Evolutionary conservation across 2,888 invertebrate species (phyloP), one percentile per base, ranked within the genome.

Genomic region (Amiota mariae): DNA sequence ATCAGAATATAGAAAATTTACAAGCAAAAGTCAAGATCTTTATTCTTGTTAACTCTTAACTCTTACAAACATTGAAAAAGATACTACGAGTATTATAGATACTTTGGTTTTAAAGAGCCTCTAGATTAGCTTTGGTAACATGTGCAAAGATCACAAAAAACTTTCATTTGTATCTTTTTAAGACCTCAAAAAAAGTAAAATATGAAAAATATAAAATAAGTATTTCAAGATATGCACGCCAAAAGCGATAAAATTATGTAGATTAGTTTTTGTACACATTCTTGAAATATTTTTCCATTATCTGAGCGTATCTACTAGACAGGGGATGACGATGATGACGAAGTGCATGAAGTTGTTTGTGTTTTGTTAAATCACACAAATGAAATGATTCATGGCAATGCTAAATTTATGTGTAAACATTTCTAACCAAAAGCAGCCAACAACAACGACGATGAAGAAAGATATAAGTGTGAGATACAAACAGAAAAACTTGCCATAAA

Each of bases 241-340:
- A 68, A 15, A 68, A 70, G 70, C 73, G 63, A 73, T 73, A 63
- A 68, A 73, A 73, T 73, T 68, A 73, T 71, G 71, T 56, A 73
- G 70, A 72, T 64, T 56, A 54, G 72, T 61, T 49, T 71, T 59
- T 47, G 49, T 61, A 70, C 59, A 63, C 59, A 61, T 71, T 70
- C 57, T 47, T 57, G 2, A 57, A 57, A 57, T 57, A 46, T 57
- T 70, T 70, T 36, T 64, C 18, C 36, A 59, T 11, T 20, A 15
- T 59, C 9, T 20, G 8, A n/a, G 54, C 46, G 63, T 57, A 15
- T n/a, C 57, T 20, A n/a, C 13, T 51, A 36, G 3, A 36, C 2
- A 6, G 0, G 3, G 8, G 8, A 36, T 6, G 36, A 36, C 36
- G 36, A 36, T 36, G 24, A 24, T 24, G 24, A 24, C 24, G 24